Base-by-base conservation (phyloP, 2,888 invertebrate genomes). In the Lepeophtheirus nordmannii region DNA sequence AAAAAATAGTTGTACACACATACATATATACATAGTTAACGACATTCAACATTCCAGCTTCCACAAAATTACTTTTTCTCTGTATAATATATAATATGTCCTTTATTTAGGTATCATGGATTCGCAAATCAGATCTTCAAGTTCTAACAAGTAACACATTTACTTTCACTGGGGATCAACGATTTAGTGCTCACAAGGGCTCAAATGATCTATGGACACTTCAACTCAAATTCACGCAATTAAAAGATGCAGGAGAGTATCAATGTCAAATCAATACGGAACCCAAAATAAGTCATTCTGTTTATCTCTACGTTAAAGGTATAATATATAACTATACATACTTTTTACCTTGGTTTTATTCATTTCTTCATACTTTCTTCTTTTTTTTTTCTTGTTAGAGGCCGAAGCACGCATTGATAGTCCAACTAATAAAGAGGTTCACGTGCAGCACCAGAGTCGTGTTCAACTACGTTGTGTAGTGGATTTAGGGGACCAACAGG, bases 211-310 rank as follows among this genome's bases (percentile, higher is more conserved):
- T 38, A 20, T 63, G 63, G 63, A 63, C 56, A 10, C 63, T 63
- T 10, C 63, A 63, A 17, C 22, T 66, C 1, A 66, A 58, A 58
- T 66, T 20, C 58, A 60, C 60, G 3, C 60, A 66, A 30, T 12
- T 66, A 40, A 37, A 41, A 46, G 66, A 66, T 40, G 59, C 59
- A 9, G 66, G 66, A 22, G 66, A 66, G 30, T 66, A 61, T 53
- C 66, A 66, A 40, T 66, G 66, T 60, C 66, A 66, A 22, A 41
- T 66, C 59, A 66, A 66, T 41, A 60, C 66, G 17, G 66, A 66
- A 17, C 66, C 66, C 12, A 66, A 66, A 60, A 66, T 66, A 37
- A 66, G 66, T 30, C 58, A 23, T 30, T 60, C 66, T 8, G 46
- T 66, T 41, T 66, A 39, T 60, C 60, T 66, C 10, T 22, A 20